phyloP scores from a whole-genome alignment of 2,797 vertebrate species.

The Syndactyla subalaris region DNA sequence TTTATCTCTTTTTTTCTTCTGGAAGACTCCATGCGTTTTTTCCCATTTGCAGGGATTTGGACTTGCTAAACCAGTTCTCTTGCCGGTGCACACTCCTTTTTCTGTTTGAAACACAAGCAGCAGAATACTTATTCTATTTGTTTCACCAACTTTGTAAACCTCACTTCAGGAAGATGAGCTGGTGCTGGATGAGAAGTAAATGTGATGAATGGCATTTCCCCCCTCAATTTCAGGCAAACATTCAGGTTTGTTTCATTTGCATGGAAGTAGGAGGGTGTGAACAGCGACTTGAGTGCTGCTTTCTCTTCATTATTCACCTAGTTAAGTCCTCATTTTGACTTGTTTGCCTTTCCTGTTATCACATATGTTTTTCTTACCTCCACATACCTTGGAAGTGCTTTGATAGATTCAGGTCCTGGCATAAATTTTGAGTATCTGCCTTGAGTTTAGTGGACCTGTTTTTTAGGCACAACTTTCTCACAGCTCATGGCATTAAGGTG shows the following conservation, averaged over 20 bases:
- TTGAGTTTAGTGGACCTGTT: neutral
- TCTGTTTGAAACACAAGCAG: neutral
- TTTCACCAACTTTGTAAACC: neutral
- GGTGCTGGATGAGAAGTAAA: neutral
- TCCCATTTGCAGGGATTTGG: neutral
- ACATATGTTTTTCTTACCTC: neutral
- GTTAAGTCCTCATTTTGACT: neutral
- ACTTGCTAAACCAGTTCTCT: neutral
- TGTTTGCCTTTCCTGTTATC: slow-evolving; percentile 2
- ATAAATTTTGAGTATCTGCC: neutral
- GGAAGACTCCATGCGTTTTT: neutral
- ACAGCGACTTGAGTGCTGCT: neutral
- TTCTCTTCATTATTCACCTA: neutral
- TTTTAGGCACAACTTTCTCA: neutral
- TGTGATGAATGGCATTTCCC: neutral
- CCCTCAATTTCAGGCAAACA: neutral
- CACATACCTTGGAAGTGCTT: neutral
- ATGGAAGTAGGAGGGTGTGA: neutral
- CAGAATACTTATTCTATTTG: neutral
- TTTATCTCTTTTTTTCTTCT: neutral
- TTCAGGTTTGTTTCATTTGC: neutral
- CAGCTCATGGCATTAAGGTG: neutral
- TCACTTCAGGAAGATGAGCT: neutral
- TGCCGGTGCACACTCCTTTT: neutral
- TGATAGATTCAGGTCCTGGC: neutral